Base-by-base conservation (phyloP, 2,113 vertebrate species). In the Cercopithecus mona region DNA sequence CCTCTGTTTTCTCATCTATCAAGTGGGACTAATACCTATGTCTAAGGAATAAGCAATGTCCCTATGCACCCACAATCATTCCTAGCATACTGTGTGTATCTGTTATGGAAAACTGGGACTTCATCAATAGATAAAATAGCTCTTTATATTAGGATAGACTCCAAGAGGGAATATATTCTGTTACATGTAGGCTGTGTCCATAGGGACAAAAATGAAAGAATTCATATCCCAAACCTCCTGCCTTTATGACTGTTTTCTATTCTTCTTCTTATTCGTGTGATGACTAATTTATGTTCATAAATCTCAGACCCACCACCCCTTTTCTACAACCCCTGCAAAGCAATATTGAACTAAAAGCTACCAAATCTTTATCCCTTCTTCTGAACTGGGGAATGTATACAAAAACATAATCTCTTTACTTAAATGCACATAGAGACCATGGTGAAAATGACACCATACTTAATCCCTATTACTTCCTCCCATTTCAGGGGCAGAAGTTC, bases 231-330 rank as follows among this genome's bases (percentile, higher is more conserved):
- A 92, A 90, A 48, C 10, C 80, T 86, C 48, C 52, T 93, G 48
- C 35, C 40, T 94, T 43, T 35, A 90, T 78, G 45, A 43, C 75
- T 88, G 52, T 88, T 95, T 92, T 88, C 68, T 91, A 3, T 93
- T 96, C 66, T 93, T 66, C 45, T 88, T 96, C 50, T 93, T 66
- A 52, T 88, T 96, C 45, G 78, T 85, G 79, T 80, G 38, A 78
- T 88, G 87, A 93, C 64, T 90, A 91, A 92, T 79, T 87, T 94
- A 32, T 95, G n/a, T 81, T 90, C 20, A n/a, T 95, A 82, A 92
- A 87, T 95, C 80, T n/a, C 83, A 87, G 64, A 76, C 13, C 32
- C 38, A 57, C 48, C 32, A 75, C 73, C 38, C 48, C 27, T 93
- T n/a, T 72, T 89, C 8, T 84, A 68, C 7, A 64, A 0, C 10